Conservation (phyloP, 1,140 invertebrate genomes). For the Argopecten irradians region DNA sequence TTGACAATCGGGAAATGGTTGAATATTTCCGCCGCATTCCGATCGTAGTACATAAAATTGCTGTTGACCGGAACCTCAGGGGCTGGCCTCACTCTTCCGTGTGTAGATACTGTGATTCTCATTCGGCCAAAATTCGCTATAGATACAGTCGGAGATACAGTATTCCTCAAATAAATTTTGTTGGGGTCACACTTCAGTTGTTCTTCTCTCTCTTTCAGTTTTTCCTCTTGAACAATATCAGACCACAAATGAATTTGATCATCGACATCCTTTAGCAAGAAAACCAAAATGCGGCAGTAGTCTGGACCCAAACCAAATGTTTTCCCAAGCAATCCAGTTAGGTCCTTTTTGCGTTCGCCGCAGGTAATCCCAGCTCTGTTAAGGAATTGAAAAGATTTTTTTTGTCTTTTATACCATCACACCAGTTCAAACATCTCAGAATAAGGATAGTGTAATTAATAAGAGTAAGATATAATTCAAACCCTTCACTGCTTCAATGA, state of each 20-base stretch:
- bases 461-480: too few relatives aligned
- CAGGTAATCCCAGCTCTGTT: too few relatives aligned
- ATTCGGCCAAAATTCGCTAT: neutral
- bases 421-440: too few relatives aligned
- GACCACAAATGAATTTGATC: neutral
- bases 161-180: neutral
- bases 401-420: too few relatives aligned
- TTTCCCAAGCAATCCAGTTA: neutral
- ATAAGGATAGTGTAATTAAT: too few relatives aligned
- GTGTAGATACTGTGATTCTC: neutral
- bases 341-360: neutral
- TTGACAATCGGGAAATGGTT: neutral
- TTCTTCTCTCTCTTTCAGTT: neutral
- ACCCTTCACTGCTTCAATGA: too few relatives aligned
- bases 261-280: neutral
- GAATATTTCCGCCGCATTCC: neutral
- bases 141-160: neutral
- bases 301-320: neutral
- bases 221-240: neutral
- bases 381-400: too few relatives aligned
- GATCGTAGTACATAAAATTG: neutral
- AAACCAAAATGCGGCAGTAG: neutral
- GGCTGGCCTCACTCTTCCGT: neutral
- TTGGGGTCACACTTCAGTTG: neutral
- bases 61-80: neutral